Percentiles rank a stretch among this genome's conserved stretches.
Evolutionary conservation across 2,113 vertebrate species (phyloP).

Genomic region (Caranx melampygus): DNA sequence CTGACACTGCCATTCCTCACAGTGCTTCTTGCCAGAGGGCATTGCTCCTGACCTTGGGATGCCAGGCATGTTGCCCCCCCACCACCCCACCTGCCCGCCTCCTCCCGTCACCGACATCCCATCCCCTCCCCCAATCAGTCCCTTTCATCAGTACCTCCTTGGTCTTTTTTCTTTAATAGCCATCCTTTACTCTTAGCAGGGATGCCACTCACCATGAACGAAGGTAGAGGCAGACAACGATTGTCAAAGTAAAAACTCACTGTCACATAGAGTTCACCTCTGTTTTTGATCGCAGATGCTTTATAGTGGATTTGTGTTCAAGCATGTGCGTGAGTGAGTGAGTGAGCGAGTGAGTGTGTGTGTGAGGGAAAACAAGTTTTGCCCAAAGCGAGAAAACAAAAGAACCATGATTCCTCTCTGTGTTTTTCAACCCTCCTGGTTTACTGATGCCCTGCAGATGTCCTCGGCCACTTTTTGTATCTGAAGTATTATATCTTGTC

Average conservation of each 20-base stretch:
- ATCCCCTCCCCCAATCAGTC: too few relatives aligned
- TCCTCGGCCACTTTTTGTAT: constrained; percentile 53
- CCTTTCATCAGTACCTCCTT: constrained; percentile 43
- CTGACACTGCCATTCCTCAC: constrained; percentile 74
- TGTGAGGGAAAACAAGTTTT: constrained; percentile 47
- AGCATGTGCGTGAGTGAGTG: constrained; percentile 39
- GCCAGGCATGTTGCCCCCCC: constrained; percentile 64
- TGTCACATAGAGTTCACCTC: constrained; percentile 43
- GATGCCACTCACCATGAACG: constrained; percentile 33
- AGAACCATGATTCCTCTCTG: constrained; percentile 38
- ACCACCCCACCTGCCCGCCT: constrained; percentile 14
- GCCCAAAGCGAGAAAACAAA: constrained; percentile 66
- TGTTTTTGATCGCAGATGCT: constrained; percentile 50
- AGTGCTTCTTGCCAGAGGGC: constrained; percentile 65
- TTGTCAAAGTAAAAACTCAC: constrained; percentile 52
- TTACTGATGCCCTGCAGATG: constrained; percentile 66
- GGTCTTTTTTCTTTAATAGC: constrained; percentile 49
- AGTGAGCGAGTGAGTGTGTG: constrained; percentile 27
- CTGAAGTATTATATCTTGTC: constrained; percentile 23
- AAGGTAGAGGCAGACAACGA: constrained; percentile 33
- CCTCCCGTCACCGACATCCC: too few relatives aligned
- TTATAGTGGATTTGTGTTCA: constrained; percentile 33
- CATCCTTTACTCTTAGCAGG: constrained; percentile 59
- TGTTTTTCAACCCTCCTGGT: constrained; percentile 52
- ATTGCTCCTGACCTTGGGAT: constrained; percentile 74